A percentile compares a stretch with the other conserved stretches of the same genome.
Conservation (phyloP, 2,113 vertebrate genomes). For the Empidonax traillii region DNA sequence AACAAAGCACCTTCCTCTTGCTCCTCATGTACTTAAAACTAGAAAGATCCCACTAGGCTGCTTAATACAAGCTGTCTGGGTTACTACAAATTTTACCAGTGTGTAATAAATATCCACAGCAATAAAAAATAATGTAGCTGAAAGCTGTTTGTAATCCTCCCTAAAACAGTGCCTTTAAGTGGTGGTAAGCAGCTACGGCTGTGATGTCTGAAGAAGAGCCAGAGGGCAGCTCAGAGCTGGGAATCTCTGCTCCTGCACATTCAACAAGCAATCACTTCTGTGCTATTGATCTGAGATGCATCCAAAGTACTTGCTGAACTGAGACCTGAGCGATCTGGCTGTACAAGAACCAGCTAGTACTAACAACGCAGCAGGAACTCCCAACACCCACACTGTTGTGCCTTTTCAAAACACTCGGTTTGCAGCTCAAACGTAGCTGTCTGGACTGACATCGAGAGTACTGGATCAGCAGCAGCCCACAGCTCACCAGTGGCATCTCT, state of each 20-base stretch:
- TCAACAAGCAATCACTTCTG: fast-evolving
- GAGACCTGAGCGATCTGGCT: fast-evolving
- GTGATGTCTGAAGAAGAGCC: background rate
- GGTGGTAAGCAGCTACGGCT: background rate
- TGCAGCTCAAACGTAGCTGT: fast-evolving
- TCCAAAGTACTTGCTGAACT: background rate
- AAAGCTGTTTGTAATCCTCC: background rate
- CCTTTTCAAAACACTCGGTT: background rate
- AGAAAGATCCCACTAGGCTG: background rate
- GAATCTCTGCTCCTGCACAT: background rate
- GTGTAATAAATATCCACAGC: background rate
- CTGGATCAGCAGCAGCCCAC: background rate
- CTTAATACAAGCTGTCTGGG: background rate
- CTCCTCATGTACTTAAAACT: background rate
- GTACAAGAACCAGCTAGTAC: background rate
- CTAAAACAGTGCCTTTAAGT: background rate
- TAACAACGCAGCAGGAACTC: background rate
- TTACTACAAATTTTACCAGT: background rate
- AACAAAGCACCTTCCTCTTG: background rate
- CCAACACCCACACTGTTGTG: background rate
- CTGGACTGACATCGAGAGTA: background rate
- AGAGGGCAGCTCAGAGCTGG: background rate
- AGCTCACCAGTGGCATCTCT: fast-evolving
- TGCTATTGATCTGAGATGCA: background rate
- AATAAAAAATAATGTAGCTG: background rate